Evolutionary conservation across 35 echinoderm and acorn worm species (phyloP), one percentile per base, ranked within the genome.

Genomic region (Apostichopus parvimensis): DNA sequence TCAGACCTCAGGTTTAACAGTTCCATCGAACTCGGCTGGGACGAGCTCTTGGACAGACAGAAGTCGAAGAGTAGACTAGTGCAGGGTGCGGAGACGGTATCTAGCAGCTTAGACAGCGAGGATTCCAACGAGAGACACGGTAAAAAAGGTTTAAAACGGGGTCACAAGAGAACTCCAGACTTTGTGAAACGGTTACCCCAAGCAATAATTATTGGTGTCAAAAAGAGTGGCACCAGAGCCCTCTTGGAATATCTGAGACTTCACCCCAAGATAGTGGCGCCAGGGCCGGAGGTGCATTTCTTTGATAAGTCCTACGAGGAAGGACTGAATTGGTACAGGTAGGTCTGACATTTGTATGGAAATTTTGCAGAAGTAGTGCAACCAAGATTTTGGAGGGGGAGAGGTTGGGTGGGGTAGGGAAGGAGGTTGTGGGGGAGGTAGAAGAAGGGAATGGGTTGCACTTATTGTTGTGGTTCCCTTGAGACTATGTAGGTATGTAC

Each of bases 121-220:
- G 76, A 78, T 91, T 91, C 89, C 89, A 79, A 77, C 22, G 18
- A 26, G 5, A 61, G 12, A 61, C 58, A 8, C 7, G 5, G 34
- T 21, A 52, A 64, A 7, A 88, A 88, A 72, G 61, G 34, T 13
- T 52, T 53, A 12, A 72, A 88, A 72, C 26, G 22, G 86, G 61
- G 25, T 64, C 86, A 14, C 20, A 91, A 78, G 76, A 91, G 53
- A 9, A 57, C 60, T 22, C 4, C 86, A 9, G 89, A 91, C 53
- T 78, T 91, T 79, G 73, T 60, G 28, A 90, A 86, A 82, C 90
- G 78, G 21, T 89, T 99, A 77, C 97, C 97, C 20, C 77, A 99
- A 68, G 97, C 95, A 25, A 96, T 99, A 80, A 99, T 99, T 79
- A 99, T 99, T 53, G 97, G 97, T 24, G 92, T 99, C 15, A 99